Evolutionary conservation across 2,888 invertebrate genomes (phyloP).

Genomic region (Hyposoter didymator): DNA sequence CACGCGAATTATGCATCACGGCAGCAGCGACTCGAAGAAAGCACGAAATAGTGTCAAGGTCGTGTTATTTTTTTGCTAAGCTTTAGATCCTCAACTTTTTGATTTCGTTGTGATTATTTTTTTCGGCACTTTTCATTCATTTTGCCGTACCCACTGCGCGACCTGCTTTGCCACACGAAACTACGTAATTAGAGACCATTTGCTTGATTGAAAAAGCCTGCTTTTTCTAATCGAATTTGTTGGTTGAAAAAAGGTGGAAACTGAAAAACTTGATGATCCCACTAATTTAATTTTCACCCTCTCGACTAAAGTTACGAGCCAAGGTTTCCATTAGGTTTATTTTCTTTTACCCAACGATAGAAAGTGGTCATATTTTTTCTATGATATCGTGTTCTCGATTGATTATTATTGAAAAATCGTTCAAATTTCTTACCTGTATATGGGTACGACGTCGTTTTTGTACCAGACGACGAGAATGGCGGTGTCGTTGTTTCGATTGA

Average conservation of each 20-base stretch:
- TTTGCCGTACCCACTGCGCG: slow-evolving; percentile 8
- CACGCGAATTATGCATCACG: slow-evolving; percentile 53
- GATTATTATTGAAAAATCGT: not conserved
- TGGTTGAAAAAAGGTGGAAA: not conserved
- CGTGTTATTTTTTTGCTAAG: not conserved
- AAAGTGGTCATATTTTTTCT: not conserved
- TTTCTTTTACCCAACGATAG: not conserved
- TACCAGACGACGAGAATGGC: slow-evolving; percentile 96
- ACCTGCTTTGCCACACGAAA: slow-evolving; percentile 1
- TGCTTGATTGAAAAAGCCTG: not conserved
- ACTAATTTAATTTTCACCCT: not conserved
- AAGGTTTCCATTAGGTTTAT: not conserved
- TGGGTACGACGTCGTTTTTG: slow-evolving; percentile 93
- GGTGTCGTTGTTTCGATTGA: slow-evolving; percentile 89
- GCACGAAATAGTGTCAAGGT: slow-evolving; percentile 36
- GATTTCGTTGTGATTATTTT: not conserved
- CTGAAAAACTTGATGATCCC: not conserved
- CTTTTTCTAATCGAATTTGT: not conserved
- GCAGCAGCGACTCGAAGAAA: not conserved
- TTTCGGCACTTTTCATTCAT: not conserved
- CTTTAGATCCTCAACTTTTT: slow-evolving; percentile 1
- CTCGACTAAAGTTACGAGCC: not conserved
- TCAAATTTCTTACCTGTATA: slow-evolving; percentile 90
- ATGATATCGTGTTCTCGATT: not conserved
- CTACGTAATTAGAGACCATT: slow-evolving; percentile 5